phyloP scores from a whole-genome alignment of 1,140 invertebrate genomes.

The Argopecten irradians region DNA sequence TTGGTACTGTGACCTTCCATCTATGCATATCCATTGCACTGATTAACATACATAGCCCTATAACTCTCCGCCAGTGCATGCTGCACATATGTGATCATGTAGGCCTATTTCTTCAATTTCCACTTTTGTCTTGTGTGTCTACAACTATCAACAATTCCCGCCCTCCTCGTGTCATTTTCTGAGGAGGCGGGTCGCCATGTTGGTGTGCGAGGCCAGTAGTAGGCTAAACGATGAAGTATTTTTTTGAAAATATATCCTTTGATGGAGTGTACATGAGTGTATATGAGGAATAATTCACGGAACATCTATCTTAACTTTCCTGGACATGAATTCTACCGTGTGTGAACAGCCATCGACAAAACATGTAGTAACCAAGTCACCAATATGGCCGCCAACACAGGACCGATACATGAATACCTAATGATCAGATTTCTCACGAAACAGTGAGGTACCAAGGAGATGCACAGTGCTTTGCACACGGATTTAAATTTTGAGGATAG shows the following conservation, averaged over 20 bases:
- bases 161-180: not conserved
- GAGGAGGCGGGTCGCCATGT: slow-evolving; percentile 4
- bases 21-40: not conserved
- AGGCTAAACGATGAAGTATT: not conserved
- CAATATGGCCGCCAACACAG: slow-evolving; percentile 2
- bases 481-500: not conserved
- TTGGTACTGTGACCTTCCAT: not conserved
- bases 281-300: not conserved
- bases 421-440: slow-evolving; percentile 4
- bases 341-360: not conserved
- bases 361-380: not conserved
- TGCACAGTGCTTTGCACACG: not conserved
- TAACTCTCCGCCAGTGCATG: not conserved
- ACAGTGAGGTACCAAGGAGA: not conserved
- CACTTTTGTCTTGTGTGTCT: not conserved
- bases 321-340: not conserved
- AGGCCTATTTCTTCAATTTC: slow-evolving; percentile 9
- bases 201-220: not conserved
- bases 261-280: not conserved
- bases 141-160: slow-evolving; percentile 5
- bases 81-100: not conserved
- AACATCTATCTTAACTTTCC: not conserved
- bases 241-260: not conserved
- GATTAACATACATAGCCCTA: not conserved
- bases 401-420: not conserved